These are phyloP conservation scores for Tachycineta bicolor DNA, from an alignment of 2,113 vertebrate genomes.

Conservation along the genomic window DNA sequence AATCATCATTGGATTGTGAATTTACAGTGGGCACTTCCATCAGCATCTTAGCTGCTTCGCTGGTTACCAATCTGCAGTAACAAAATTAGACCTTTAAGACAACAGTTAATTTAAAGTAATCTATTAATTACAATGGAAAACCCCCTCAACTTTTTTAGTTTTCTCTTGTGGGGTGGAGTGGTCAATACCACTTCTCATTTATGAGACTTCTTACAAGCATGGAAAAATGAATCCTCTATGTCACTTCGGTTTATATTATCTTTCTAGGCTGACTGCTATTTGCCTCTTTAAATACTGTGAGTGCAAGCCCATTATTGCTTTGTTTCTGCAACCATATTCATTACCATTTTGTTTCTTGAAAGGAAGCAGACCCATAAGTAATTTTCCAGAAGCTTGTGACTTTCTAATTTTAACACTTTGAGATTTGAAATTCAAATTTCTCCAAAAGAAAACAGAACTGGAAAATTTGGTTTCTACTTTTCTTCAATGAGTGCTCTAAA, in stretches of 20 bases:
- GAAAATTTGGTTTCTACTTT: not conserved
- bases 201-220: not conserved
- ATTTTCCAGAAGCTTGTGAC: not conserved
- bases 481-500: not conserved
- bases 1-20: not conserved
- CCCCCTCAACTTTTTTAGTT: rapidly evolving
- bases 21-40: not conserved
- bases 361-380: not conserved
- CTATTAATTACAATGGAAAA: not conserved
- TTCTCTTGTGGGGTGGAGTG: not conserved
- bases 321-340: not conserved
- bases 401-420: not conserved
- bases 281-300: not conserved
- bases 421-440: not conserved
- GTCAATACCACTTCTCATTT: not conserved
- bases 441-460: not conserved
- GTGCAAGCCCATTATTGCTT: not conserved
- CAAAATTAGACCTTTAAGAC: not conserved
- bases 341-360: not conserved
- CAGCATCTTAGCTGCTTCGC: not conserved
- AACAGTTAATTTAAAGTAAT: not conserved
- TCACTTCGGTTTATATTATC: not conserved
- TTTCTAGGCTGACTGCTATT: not conserved
- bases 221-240: not conserved
- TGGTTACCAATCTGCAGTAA: not conserved